Conservation (phyloP, 2,113 vertebrate species). For the Ammodytes marinus region DNA sequence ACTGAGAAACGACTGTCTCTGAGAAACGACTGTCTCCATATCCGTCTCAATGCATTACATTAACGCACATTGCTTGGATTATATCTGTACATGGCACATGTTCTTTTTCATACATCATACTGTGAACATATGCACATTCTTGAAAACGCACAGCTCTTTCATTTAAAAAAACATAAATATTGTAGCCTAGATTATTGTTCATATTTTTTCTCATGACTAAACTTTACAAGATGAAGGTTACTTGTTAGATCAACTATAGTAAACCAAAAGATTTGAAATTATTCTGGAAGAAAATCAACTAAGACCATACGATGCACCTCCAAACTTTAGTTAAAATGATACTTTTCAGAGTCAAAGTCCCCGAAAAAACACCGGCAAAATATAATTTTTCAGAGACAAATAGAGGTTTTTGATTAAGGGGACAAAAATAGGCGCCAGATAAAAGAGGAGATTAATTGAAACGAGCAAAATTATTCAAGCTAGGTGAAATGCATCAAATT, state of each 20-base stretch:
- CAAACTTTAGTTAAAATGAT: background rate
- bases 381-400: constrained; percentile 55
- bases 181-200: no score
- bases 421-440: constrained; percentile 45
- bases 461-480: constrained; percentile 59
- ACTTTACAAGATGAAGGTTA: background rate
- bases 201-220: background rate
- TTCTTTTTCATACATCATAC: no score
- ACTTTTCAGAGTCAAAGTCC: background rate
- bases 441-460: constrained; percentile 59
- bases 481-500: constrained; percentile 78
- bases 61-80: no score
- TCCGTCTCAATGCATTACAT: no score
- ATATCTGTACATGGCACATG: no score
- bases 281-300: background rate
- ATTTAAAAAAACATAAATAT: no score
- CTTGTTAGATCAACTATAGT: background rate
- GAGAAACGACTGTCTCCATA: no score
- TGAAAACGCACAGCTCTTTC: no score
- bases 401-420: constrained; percentile 8
- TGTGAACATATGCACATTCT: no score
- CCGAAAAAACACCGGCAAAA: constrained; percentile 4
- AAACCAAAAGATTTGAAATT: background rate
- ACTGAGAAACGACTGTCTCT: no score
- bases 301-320: background rate